Conservation (phyloP, 2,888 invertebrate species). For the Sericinus montela region DNA sequence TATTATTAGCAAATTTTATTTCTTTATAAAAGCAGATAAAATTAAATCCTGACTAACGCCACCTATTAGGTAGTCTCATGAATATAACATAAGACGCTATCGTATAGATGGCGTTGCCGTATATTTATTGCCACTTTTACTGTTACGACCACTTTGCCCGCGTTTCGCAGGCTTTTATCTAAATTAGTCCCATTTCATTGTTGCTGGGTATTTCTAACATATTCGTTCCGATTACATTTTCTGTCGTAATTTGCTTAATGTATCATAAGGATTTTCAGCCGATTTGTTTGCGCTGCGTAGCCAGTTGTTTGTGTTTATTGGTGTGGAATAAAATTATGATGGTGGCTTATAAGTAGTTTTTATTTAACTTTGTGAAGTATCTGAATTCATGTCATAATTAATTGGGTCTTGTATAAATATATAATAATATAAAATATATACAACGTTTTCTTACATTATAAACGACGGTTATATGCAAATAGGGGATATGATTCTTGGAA, state of each 20-base stretch:
- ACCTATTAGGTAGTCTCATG: conserved; percentile 59
- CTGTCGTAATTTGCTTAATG: conserved; percentile 55
- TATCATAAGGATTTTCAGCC: conserved; percentile 50
- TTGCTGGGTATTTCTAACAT: conserved; percentile 39
- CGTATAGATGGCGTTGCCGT: conserved; percentile 56
- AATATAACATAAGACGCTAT: conserved; percentile 55
- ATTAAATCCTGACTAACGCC: conserved; percentile 69
- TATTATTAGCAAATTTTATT: too few species aligned
- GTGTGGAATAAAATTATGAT: conserved; percentile 13
- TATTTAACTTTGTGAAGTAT: background rate
- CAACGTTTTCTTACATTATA: too few species aligned
- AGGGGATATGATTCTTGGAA: too few species aligned
- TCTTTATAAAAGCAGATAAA: too few species aligned
- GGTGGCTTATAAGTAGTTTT: background rate
- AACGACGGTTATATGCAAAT: too few species aligned
- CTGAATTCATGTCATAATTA: too few species aligned
- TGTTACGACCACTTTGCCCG: conserved; percentile 58
- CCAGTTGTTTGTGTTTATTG: conserved; percentile 21
- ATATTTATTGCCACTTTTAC: conserved; percentile 59
- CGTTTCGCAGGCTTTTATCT: conserved; percentile 61
- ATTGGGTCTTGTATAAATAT: too few species aligned
- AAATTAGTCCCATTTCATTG: conserved; percentile 63
- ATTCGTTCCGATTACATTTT: conserved; percentile 47
- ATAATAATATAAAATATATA: too few species aligned
- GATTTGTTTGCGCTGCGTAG: conserved; percentile 46